Conservation (phyloP, 2,888 invertebrate genomes). For the Drosophila prostipennis region DNA sequence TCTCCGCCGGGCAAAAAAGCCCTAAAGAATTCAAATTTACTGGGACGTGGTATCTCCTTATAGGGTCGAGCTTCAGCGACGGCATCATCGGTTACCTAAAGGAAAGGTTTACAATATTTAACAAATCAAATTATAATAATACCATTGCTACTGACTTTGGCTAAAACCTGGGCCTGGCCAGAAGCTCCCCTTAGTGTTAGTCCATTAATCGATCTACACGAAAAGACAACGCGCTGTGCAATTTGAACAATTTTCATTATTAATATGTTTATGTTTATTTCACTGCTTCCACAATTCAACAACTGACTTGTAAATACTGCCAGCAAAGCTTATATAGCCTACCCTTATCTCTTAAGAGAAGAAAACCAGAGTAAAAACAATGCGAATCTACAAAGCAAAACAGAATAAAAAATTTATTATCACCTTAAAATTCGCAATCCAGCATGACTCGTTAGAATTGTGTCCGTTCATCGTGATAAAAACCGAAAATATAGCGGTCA, state of each 20-base stretch:
- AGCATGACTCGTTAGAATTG: constrained; percentile 1
- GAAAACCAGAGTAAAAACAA: not conserved
- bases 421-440: not conserved
- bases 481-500: not conserved
- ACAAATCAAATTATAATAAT: too few species aligned
- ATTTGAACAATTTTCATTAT: constrained; percentile 5
- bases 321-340: constrained; percentile 14
- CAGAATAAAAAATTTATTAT: not conserved
- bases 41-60: constrained; percentile 53
- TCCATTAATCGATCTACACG: not conserved
- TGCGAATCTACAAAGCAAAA: constrained; percentile 17
- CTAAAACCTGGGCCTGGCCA: not conserved
- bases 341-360: constrained; percentile 19
- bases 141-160: not conserved
- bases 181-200: constrained; percentile 1
- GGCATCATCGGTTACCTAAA: not conserved
- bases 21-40: constrained; percentile 48
- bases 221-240: not conserved
- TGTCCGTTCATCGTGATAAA: not conserved
- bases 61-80: constrained; percentile 25
- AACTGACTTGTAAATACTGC: not conserved
- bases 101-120: not conserved
- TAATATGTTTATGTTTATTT: not conserved
- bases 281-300: not conserved
- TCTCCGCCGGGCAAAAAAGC: constrained; percentile 63